These are phyloP conservation scores for Galemys pyrenaicus DNA, from an alignment of 2,113 vertebrate species.

Conservation along the genomic window DNA sequence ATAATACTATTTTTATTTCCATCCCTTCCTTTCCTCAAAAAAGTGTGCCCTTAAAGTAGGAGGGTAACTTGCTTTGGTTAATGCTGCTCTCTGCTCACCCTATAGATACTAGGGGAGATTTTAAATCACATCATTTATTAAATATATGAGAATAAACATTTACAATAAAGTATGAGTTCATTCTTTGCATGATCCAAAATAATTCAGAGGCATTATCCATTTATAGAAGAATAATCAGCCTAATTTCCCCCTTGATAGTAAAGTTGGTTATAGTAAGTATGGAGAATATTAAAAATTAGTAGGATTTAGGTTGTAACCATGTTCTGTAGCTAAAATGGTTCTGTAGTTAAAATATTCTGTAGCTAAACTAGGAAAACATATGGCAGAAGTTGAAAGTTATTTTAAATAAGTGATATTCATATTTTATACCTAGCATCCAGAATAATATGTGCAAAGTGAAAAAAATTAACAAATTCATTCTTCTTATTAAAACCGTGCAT, in stretches of 20 bases:
- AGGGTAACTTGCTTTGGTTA: background rate
- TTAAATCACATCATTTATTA: background rate
- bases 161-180: background rate
- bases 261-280: background rate
- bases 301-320: background rate
- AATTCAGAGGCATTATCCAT: background rate
- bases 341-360: background rate
- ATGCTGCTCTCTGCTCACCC: background rate
- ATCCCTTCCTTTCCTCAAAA: background rate
- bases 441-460: background rate
- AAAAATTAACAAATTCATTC: background rate
- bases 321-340: background rate
- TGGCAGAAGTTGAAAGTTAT: background rate
- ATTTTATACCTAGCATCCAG: slow-evolving; percentile 16
- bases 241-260: background rate
- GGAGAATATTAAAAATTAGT: background rate
- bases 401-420: slow-evolving; percentile 6
- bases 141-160: background rate
- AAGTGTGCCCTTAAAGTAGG: background rate
- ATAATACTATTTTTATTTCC: background rate
- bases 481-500: background rate
- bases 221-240: background rate
- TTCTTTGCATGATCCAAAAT: slow-evolving; percentile 3
- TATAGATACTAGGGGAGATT: background rate
- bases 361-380: background rate